phyloP scores from a whole-genome alignment of 2,113 vertebrate genomes.

The Callocephalon fimbriatum region DNA sequence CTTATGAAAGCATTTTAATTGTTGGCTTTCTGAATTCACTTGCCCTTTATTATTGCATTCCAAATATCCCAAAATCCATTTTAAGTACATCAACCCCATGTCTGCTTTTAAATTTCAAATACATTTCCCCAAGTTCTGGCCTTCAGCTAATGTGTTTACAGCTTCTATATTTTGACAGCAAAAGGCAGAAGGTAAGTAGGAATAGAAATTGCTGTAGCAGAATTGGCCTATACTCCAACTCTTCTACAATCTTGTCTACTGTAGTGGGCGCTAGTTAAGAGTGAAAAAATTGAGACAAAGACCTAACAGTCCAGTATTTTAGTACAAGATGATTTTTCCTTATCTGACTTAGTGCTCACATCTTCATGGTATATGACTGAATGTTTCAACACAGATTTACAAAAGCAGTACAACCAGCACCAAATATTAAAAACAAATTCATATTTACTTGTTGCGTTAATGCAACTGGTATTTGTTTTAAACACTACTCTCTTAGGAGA shows the following conservation, averaged over 20 bases:
- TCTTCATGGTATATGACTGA: neutral
- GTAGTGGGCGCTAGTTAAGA: neutral
- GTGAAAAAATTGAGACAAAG: neutral
- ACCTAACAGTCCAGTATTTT: neutral
- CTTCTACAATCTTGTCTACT: neutral
- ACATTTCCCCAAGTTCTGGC: neutral
- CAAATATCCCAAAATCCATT: neutral
- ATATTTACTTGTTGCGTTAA: neutral
- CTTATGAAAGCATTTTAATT: neutral
- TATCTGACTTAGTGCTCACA: neutral
- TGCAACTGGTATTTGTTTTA: neutral
- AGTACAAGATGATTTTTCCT: neutral
- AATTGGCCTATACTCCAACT: neutral
- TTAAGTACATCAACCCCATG: neutral
- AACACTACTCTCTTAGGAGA: neutral
- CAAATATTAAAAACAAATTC: neutral
- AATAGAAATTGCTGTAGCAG: neutral
- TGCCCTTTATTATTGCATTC: neutral
- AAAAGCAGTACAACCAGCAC: neutral
- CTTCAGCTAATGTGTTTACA: neutral
- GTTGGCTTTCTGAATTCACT: neutral
- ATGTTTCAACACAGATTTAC: neutral
- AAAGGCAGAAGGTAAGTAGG: neutral
- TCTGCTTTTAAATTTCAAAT: neutral
- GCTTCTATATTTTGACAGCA: neutral